A percentile compares a stretch with the other conserved stretches of the same genome.
Evolutionary conservation across 2,888 invertebrate genomes (phyloP).

Genomic region (Tortrix viridana): DNA sequence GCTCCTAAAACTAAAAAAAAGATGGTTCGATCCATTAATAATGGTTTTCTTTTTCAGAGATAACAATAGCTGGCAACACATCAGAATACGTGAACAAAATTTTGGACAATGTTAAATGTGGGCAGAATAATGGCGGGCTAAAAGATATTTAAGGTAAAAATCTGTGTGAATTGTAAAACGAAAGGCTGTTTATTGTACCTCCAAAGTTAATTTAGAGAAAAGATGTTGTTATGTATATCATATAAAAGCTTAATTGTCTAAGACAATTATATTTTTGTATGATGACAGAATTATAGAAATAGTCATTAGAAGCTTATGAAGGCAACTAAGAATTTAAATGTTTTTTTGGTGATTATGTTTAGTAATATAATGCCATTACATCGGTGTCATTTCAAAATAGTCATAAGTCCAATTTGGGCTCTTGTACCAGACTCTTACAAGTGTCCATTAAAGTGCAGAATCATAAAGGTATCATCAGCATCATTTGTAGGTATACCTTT

Average conservation of each 20-base stretch:
- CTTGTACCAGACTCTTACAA: slow-evolving; percentile 9
- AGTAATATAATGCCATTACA: slow-evolving; percentile 52
- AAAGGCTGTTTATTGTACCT: slow-evolving; percentile 84
- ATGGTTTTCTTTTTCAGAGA: slow-evolving; percentile 84
- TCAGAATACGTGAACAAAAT: slow-evolving; percentile 97
- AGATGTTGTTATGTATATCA: slow-evolving; percentile 66
- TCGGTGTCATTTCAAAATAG: slow-evolving; percentile 47
- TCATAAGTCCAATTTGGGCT: slow-evolving; percentile 19
- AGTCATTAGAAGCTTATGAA: slow-evolving; percentile 73
- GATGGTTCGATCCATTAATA: no score
- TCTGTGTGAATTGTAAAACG: slow-evolving; percentile 65
- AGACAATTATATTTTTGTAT: slow-evolving; percentile 82
- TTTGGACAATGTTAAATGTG: slow-evolving; percentile 92
- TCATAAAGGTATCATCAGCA: no score
- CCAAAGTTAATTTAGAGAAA: slow-evolving; percentile 79
- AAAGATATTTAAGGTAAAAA: slow-evolving; percentile 85
- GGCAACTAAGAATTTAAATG: slow-evolving; percentile 65
- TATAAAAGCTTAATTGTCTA: slow-evolving; percentile 72
- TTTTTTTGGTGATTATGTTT: slow-evolving; percentile 48
- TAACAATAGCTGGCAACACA: slow-evolving; percentile 94
- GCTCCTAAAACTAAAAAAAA: no score
- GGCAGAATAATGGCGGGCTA: slow-evolving; percentile 90
- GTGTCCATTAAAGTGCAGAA: background rate
- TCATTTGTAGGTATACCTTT: no score
- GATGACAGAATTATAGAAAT: slow-evolving; percentile 59